phyloP scores from a whole-genome alignment of 2,797 vertebrate species.

The Falco concolor region DNA sequence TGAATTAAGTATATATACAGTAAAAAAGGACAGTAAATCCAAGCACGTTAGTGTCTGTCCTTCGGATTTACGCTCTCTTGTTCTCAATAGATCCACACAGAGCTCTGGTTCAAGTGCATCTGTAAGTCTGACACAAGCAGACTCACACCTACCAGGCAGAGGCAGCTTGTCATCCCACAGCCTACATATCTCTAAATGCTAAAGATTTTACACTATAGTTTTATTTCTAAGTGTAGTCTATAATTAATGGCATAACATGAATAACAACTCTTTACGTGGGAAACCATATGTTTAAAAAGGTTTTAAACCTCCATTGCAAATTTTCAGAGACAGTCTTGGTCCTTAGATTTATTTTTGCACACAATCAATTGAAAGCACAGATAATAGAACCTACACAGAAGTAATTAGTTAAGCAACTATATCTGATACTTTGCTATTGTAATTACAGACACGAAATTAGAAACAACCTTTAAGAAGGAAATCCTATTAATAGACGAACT shows the following conservation, averaged over 20 bases:
- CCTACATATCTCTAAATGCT: neutral
- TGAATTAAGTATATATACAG: neutral
- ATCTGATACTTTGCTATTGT: neutral
- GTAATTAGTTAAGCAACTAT: neutral
- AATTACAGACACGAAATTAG: neutral
- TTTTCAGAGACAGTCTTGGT: neutral
- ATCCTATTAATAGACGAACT: neutral
- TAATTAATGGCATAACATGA: neutral
- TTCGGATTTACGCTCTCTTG: fast-evolving
- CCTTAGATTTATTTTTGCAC: neutral
- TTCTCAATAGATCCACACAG: neutral
- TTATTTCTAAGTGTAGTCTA: neutral
- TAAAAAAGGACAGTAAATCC: neutral
- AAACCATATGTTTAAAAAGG: neutral
- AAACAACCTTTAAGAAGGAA: neutral
- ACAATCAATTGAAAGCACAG: neutral
- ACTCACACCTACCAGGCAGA: neutral
- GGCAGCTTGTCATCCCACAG: neutral
- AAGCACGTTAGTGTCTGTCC: neutral
- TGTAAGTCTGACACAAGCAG: neutral
- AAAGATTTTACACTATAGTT: neutral
- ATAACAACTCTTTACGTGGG: neutral
- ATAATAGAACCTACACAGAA: neutral
- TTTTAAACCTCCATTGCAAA: neutral
- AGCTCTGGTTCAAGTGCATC: neutral